Evolutionary conservation across 1,140 invertebrate species (phyloP).

Genomic region (Charaxes varanes): DNA sequence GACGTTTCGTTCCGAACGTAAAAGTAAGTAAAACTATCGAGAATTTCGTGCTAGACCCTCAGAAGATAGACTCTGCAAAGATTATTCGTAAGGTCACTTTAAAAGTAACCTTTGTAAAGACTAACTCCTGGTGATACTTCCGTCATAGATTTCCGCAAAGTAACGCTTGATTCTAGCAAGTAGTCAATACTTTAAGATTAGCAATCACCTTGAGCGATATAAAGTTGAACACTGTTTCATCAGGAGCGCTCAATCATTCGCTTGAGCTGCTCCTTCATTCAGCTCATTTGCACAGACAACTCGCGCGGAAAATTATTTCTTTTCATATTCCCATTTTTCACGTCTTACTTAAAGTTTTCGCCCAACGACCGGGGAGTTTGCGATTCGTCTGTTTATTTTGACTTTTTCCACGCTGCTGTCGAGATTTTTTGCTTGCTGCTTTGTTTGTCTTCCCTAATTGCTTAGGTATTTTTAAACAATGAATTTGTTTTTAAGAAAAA

Average conservation of each 20-base stretch:
- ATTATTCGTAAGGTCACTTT: too few relatives aligned
- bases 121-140: too few relatives aligned
- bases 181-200: constrained; percentile 19
- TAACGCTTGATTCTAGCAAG: too few relatives aligned
- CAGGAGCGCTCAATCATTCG: constrained; percentile 70
- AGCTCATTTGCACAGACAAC: constrained; percentile 74
- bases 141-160: too few relatives aligned
- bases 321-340: constrained; percentile 71
- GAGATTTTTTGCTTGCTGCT: constrained; percentile 23
- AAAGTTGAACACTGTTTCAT: constrained; percentile 56
- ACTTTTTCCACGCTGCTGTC: constrained; percentile 25
- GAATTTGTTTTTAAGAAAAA: constrained; percentile 1
- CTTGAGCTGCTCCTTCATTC: constrained; percentile 63
- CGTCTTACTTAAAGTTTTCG: constrained; percentile 68
- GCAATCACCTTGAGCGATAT: constrained; percentile 25
- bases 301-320: constrained; percentile 76
- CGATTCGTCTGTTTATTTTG: constrained; percentile 54
- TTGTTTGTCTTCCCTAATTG: constrained; percentile 35
- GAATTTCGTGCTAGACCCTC: too few relatives aligned
- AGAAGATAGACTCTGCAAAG: too few relatives aligned
- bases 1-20: too few relatives aligned
- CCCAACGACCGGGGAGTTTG: constrained; percentile 43
- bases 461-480: constrained; percentile 8
- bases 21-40: too few relatives aligned
- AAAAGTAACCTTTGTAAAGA: too few relatives aligned